These are phyloP conservation scores for Ictidomys tridecemlineatus DNA, from an alignment of 2,113 vertebrate genomes.

Conservation along the genomic window DNA sequence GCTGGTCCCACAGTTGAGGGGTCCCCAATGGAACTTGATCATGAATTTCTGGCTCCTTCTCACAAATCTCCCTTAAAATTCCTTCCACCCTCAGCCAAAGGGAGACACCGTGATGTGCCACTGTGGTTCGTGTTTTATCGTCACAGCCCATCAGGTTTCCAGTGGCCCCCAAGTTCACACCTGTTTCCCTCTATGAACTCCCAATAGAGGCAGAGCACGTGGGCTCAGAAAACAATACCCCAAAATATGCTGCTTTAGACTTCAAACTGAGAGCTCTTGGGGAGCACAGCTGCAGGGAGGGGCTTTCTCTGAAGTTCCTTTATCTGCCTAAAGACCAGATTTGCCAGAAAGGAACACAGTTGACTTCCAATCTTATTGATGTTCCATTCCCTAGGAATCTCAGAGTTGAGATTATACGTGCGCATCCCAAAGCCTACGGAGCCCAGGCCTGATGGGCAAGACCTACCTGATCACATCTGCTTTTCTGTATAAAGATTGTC, in stretches of 20 bases:
- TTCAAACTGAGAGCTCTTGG: not conserved
- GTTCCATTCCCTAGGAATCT: not conserved
- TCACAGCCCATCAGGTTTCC: not conserved
- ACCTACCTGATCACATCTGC: not conserved
- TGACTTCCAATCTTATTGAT: not conserved
- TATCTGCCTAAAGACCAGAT: not conserved
- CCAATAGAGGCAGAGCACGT: fast-evolving
- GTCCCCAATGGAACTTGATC: fast-evolving
- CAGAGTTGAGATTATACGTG: fast-evolving
- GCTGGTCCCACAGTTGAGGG: not conserved
- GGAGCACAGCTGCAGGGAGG: not conserved
- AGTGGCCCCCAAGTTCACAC: not conserved
- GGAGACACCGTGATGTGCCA: too few species aligned
- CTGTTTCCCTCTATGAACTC: not conserved
- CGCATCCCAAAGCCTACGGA: not conserved
- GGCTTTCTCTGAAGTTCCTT: not conserved
- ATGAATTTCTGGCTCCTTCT: not conserved
- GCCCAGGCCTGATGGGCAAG: not conserved
- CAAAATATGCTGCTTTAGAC: not conserved
- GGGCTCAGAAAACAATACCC: not conserved
- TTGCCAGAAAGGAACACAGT: not conserved
- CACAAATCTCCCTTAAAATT: not conserved
- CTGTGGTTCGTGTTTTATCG: not conserved
- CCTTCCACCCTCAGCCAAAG: not conserved
- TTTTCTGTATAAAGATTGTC: not conserved